phyloP scores from a whole-genome alignment of 2,113 vertebrate genomes.

The Thinocorus orbignyianus region DNA sequence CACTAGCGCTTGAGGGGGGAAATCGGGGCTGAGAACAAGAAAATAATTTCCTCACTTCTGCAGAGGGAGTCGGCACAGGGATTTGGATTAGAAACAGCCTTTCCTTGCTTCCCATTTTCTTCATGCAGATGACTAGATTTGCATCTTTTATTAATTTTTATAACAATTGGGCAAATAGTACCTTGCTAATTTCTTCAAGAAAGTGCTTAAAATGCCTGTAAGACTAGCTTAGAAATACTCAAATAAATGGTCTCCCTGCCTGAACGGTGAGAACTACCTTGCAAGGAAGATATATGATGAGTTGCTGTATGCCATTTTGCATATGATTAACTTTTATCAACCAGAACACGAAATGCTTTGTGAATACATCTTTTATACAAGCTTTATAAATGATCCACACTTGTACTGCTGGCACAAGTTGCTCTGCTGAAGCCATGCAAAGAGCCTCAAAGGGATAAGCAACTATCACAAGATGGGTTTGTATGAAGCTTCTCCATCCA shows the following conservation, averaged over 20 bases:
- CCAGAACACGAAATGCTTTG: conserved; percentile 6
- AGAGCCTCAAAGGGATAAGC: conserved; percentile 10
- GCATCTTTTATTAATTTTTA: conserved; percentile 19
- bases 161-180: conserved; percentile 2
- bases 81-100: conserved; percentile 9
- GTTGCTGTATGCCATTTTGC: conserved; percentile 25
- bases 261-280: background rate
- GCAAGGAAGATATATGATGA: conserved; percentile 8
- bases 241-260: background rate
- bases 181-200: conserved; percentile 16
- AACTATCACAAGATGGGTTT: background rate
- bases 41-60: conserved; percentile 15
- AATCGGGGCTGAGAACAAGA: conserved; percentile 13
- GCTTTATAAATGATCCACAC: conserved; percentile 48
- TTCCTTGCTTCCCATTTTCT: background rate
- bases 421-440: background rate
- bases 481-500: background rate
- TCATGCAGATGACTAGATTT: background rate
- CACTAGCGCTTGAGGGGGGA: conserved; percentile 14
- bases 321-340: conserved; percentile 63
- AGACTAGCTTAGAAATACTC: conserved; percentile 1
- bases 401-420: background rate
- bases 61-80: background rate
- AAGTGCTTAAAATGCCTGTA: conserved; percentile 28
- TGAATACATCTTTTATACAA: conserved; percentile 33